phyloP scores from a whole-genome alignment of 1,140 invertebrate species.

The Aphaenogaster floridana region DNA sequence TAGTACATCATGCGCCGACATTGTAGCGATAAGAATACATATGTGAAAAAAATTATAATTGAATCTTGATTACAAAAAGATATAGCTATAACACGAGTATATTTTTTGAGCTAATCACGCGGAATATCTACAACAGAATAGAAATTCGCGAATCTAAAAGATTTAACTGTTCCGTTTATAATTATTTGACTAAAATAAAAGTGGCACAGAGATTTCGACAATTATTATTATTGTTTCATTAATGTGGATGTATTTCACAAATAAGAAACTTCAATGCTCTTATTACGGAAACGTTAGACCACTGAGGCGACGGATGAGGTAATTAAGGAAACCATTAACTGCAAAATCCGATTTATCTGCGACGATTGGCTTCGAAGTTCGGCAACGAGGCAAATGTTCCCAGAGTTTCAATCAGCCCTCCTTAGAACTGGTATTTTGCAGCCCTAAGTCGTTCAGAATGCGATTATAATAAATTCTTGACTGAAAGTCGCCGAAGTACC shows the following conservation, averaged over 20 bases:
- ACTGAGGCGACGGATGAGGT: constrained; percentile 60
- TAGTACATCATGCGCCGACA: neutral
- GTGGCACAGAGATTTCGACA: neutral
- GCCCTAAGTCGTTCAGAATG: constrained; percentile 74
- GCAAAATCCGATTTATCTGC: constrained; percentile 73
- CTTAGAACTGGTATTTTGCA: constrained; percentile 70
- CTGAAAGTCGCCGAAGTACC: constrained; percentile 70
- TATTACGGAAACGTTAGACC: constrained; percentile 22
- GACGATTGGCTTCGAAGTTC: constrained; percentile 75
- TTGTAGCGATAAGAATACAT: neutral
- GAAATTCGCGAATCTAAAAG: neutral
- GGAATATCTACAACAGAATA: neutral
- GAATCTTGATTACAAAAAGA: neutral
- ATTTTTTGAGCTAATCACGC: neutral
- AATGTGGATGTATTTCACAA: constrained; percentile 9
- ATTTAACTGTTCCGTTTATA: neutral
- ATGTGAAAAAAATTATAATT: neutral
- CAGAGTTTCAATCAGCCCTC: constrained; percentile 74
- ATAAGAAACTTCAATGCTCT: constrained; percentile 30
- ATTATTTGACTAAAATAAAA: neutral
- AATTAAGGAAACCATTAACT: constrained; percentile 76
- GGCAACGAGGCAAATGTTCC: constrained; percentile 68
- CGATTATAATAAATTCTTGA: constrained; percentile 78
- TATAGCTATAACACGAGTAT: neutral
- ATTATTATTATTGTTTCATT: neutral